Evolutionary conservation across 2,113 vertebrate genomes (phyloP), one percentile per base, ranked within the genome.

Genomic region (Python bivittatus): DNA sequence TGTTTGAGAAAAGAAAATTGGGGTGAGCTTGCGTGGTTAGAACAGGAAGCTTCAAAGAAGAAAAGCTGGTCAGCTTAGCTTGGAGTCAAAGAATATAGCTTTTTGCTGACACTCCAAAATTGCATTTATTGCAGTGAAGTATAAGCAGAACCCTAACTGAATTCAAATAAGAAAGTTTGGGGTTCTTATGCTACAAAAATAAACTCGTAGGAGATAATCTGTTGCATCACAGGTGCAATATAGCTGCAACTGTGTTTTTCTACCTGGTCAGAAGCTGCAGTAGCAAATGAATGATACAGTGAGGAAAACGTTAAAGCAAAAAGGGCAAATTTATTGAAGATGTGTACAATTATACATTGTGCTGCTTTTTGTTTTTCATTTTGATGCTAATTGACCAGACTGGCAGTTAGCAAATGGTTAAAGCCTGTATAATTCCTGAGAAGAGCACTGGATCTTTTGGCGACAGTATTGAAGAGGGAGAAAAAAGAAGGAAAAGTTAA

Each of bases 361-460:
- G 98, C 98, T 98, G 98, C 98, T 98, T 98, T 97, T 97, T 96
- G 89, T 95, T 97, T 96, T 96, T 95, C 64, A 96, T 95, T 97
- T 97, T 93, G 96, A 97, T 97, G 96, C 96, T 97, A 96, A 92
- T 96, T 98, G 98, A 97, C 98, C 97, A 97, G 96, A 97, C 96
- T 90, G 95, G 97, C 96, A 97, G 93, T 97, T 97, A 96, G 97
- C 97, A 97, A 93, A 96, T 95, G 95, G 96, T 95, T 97, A 94
- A 96, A 96, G 97, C 95, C 96, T 95, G 93, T 96, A 95, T 97
- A 97, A 94, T 96, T 97, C 97, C 97, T 95, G 96, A 97, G 96
- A 94, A 95, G 97, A 98, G 98, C 98, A 97, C 98, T 97, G 98
- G 97, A 97, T 98, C 97, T 97, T 97, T 96, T 97, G 93, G 96